A percentile compares a stretch with the other conserved stretches of the same genome.
These are phyloP conservation scores for Polyodon spathula DNA, from an alignment of 2,113 vertebrate genomes.

Conservation along the genomic window DNA sequence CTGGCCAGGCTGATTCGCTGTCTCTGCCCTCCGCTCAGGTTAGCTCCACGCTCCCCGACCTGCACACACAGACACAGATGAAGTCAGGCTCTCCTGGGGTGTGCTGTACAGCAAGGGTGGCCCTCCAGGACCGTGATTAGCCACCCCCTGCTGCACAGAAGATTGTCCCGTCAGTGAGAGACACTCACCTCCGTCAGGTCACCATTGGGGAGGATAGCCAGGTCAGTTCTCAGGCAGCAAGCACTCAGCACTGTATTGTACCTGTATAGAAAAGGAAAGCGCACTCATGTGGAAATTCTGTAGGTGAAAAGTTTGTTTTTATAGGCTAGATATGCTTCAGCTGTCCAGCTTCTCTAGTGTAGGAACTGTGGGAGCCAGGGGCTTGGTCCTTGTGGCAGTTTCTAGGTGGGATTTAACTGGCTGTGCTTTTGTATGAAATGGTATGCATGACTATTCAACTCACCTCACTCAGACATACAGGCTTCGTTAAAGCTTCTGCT, in stretches of 20 bases:
- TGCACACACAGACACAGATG: slow-evolving; percentile 27
- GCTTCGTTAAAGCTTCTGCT: too few species aligned
- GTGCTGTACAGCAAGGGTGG: too few species aligned
- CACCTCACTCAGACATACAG: too few species aligned
- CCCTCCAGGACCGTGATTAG: too few species aligned
- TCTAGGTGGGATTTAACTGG: too few species aligned
- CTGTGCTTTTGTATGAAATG: too few species aligned
- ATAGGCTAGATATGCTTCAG: background rate
- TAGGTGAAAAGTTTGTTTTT: background rate
- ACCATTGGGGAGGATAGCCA: slow-evolving; percentile 72
- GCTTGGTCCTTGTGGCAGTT: too few species aligned
- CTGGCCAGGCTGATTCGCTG: slow-evolving; percentile 85
- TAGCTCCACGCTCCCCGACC: slow-evolving; percentile 87
- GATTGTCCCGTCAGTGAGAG: too few species aligned
- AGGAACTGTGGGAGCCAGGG: background rate
- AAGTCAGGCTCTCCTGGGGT: too few species aligned
- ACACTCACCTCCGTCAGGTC: slow-evolving; percentile 77
- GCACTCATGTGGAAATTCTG: slow-evolving; percentile 18
- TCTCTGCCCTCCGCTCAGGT: slow-evolving; percentile 82
- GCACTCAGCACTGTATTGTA: slow-evolving; percentile 74
- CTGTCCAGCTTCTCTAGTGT: background rate
- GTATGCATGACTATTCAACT: too few species aligned
- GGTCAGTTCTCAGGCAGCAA: slow-evolving; percentile 78
- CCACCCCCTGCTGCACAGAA: too few species aligned
- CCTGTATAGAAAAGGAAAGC: slow-evolving; percentile 34